These are phyloP conservation scores for Petrocephalus zakoni DNA, from an alignment of 2,113 vertebrate species.

Conservation along the genomic window DNA sequence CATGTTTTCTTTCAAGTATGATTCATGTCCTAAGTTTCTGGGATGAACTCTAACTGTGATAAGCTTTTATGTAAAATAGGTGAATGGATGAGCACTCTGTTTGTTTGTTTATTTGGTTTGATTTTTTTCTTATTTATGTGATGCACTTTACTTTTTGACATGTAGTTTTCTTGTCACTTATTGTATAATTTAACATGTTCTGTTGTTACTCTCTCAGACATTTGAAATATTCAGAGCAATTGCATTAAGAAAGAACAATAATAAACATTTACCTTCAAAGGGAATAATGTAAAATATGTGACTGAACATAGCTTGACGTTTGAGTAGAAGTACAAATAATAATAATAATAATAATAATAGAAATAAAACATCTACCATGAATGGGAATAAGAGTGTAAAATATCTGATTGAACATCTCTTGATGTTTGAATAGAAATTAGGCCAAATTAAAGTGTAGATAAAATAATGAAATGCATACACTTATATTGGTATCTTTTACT, in stretches of 20 bases:
- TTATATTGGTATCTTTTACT: background rate
- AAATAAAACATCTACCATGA: background rate
- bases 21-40: background rate
- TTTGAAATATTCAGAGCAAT: background rate
- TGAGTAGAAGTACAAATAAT: background rate
- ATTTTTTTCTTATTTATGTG: background rate
- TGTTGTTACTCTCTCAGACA: background rate
- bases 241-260: background rate
- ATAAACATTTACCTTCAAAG: background rate
- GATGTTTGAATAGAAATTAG: background rate
- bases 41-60: background rate
- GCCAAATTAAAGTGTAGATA: background rate
- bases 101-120: background rate
- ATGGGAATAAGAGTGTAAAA: background rate
- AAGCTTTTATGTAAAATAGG: background rate
- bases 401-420: background rate
- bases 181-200: background rate
- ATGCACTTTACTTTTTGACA: background rate
- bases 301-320: background rate
- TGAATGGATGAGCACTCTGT: background rate
- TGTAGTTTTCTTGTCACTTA: background rate
- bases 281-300: background rate
- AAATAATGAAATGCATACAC: background rate
- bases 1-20: background rate
- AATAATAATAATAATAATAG: background rate